Conservation (phyloP, 2,113 vertebrate genomes). For the Pseudorhombus dupliciocellatus region DNA sequence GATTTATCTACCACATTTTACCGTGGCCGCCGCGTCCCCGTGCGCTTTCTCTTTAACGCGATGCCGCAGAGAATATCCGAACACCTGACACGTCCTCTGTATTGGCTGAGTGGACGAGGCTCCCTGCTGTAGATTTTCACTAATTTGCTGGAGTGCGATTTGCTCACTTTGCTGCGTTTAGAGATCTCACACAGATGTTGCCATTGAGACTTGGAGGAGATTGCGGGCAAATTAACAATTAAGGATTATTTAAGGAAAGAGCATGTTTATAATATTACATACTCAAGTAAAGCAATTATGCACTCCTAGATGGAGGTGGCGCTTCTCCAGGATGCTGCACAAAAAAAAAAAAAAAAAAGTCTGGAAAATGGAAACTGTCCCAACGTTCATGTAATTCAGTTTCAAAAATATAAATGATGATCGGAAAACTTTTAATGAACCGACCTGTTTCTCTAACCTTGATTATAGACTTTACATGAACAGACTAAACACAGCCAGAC, state of each 20-base stretch:
- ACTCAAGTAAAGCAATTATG: neutral
- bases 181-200: conserved; percentile 37
- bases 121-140: conserved; percentile 54
- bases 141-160: conserved; percentile 58
- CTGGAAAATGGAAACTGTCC: conserved; percentile 5
- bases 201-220: conserved; percentile 4
- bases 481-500: too few species aligned
- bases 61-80: conserved; percentile 59
- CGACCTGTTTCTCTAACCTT: too few species aligned
- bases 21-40: conserved; percentile 63
- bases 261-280: conserved; percentile 10
- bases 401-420: too few species aligned
- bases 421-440: too few species aligned
- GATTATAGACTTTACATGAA: too few species aligned
- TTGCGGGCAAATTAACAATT: conserved; percentile 22
- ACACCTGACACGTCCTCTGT: conserved; percentile 55
- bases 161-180: conserved; percentile 55
- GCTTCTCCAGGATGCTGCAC: neutral
- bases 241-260: conserved; percentile 8
- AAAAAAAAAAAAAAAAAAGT: conserved; percentile 22
- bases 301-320: neutral
- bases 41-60: conserved; percentile 60
- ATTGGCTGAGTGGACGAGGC: conserved; percentile 55
- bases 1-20: conserved; percentile 79
- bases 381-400: too few species aligned